Evolutionary conservation across 2,113 vertebrate species (phyloP).

Genomic region (Sinocyclocheilus maitianheensis): DNA sequence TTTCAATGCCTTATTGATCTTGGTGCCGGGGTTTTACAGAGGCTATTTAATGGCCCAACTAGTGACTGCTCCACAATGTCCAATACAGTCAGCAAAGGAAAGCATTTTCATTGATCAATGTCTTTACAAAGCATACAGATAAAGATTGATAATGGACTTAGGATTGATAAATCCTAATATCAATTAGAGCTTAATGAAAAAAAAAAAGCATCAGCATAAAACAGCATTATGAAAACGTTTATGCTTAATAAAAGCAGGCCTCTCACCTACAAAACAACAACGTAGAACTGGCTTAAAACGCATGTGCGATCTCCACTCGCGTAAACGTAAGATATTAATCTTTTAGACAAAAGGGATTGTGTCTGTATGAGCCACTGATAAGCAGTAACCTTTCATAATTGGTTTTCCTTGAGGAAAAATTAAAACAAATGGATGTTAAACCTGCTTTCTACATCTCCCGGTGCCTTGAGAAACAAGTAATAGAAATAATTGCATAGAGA

Average conservation of each 20-base stretch:
- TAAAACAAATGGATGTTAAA: constrained; percentile 71
- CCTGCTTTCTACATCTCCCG: constrained; percentile 54
- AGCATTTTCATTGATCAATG: constrained; percentile 79
- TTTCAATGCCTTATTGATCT: constrained; percentile 76
- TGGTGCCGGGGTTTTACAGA: constrained; percentile 66
- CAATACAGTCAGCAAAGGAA: constrained; percentile 75
- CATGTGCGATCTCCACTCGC: constrained; percentile 60
- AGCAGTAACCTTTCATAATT: constrained; percentile 73
- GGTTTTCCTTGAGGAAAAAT: constrained; percentile 70
- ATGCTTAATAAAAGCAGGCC: constrained; percentile 46
- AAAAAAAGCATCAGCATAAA: constrained; percentile 53
- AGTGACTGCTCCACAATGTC: constrained; percentile 68
- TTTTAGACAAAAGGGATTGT: constrained; percentile 63
- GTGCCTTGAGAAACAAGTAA: constrained; percentile 52
- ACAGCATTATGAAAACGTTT: constrained; percentile 65
- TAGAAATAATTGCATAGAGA: constrained; percentile 65
- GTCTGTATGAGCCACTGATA: constrained; percentile 70
- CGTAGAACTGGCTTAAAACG: constrained; percentile 56
- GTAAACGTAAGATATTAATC: constrained; percentile 72
- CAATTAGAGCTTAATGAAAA: constrained; percentile 72
- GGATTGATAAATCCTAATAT: constrained; percentile 68
- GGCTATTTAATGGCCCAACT: constrained; percentile 68
- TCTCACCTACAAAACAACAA: constrained; percentile 35
- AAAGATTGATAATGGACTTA: constrained; percentile 79
- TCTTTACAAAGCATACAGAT: constrained; percentile 72